These are phyloP conservation scores for Heteromurus nitidus DNA, from an alignment of 2,888 invertebrate genomes.

Conservation along the genomic window DNA sequence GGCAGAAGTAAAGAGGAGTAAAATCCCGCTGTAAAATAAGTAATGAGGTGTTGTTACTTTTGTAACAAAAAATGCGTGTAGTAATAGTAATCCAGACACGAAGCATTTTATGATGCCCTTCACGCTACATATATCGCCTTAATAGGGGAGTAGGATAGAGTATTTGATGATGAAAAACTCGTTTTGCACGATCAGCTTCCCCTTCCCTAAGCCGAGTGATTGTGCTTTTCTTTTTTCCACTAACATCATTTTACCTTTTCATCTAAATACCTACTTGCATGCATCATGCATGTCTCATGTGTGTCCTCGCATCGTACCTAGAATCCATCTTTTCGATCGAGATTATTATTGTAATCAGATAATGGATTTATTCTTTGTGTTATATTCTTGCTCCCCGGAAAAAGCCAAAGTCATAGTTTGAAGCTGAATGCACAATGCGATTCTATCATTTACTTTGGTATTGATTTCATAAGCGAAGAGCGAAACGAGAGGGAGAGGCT, in stretches of 20 bases:
- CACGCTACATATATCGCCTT: neutral
- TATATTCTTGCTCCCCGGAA: neutral
- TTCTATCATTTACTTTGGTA: constrained; percentile 35
- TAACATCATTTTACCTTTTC: constrained; percentile 17
- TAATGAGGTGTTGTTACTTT: constrained; percentile 48
- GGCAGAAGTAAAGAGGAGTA: neutral
- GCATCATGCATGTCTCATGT: neutral
- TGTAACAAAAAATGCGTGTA: neutral
- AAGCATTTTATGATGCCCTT: neutral
- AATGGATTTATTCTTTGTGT: constrained; percentile 45
- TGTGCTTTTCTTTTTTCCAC: constrained; percentile 10
- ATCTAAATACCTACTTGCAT: neutral
- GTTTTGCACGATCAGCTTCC: constrained; percentile 47
- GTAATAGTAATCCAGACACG: no score
- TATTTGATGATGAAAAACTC: constrained; percentile 60
- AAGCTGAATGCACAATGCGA: constrained; percentile 22
- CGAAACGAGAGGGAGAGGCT: constrained; percentile 38
- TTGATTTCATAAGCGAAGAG: constrained; percentile 53
- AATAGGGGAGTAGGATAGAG: constrained; percentile 26
- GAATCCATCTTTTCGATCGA: constrained; percentile 23
- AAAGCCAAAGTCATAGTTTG: no score
- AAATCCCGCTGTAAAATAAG: constrained; percentile 33
- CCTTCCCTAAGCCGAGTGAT: no score
- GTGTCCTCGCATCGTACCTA: no score
- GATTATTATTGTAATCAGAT: constrained; percentile 59